Percentiles rank a stretch among this genome's conserved stretches.
These are phyloP conservation scores for Thaleichthys pacificus DNA, from an alignment of 2,797 vertebrate genomes.

Conservation along the genomic window DNA sequence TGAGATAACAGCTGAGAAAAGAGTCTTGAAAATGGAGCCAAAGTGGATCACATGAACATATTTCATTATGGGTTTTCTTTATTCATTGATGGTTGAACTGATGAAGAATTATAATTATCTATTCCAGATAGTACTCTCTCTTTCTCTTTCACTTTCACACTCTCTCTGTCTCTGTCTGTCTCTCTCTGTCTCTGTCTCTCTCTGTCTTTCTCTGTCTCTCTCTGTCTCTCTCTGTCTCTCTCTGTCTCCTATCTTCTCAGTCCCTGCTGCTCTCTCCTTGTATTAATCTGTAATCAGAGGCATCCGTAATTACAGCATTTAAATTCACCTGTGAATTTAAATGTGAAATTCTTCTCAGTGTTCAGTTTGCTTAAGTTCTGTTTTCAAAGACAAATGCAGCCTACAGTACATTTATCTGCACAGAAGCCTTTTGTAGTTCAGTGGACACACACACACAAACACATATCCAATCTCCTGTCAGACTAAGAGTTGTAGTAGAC, in stretches of 20 bases:
- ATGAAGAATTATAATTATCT: neutral
- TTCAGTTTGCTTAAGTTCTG: neutral
- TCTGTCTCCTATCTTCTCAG: too few species aligned
- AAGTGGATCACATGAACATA: too few species aligned
- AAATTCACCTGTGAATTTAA: too few species aligned
- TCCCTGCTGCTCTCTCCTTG: neutral
- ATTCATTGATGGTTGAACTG: too few species aligned
- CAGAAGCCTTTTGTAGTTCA: constrained; percentile 3
- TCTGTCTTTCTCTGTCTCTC: neutral
- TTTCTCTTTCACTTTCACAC: neutral
- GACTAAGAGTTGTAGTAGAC: constrained; percentile 11
- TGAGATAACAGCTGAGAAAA: too few species aligned
- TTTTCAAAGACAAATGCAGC: constrained; percentile 2
- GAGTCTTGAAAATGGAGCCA: too few species aligned
- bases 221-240: neutral
- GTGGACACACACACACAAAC: constrained; percentile 20
- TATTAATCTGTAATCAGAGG: neutral
- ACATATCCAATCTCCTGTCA: constrained; percentile 33
- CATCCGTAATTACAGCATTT: neutral
- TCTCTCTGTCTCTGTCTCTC: neutral
- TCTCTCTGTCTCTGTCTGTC: too few species aligned
- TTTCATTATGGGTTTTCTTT: too few species aligned
- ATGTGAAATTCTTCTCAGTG: too few species aligned
- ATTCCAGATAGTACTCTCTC: neutral
- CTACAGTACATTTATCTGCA: neutral